Evolutionary conservation across 2,113 vertebrate genomes (phyloP), one percentile per base, ranked within the genome.

Genomic region (Piaya cayana): DNA sequence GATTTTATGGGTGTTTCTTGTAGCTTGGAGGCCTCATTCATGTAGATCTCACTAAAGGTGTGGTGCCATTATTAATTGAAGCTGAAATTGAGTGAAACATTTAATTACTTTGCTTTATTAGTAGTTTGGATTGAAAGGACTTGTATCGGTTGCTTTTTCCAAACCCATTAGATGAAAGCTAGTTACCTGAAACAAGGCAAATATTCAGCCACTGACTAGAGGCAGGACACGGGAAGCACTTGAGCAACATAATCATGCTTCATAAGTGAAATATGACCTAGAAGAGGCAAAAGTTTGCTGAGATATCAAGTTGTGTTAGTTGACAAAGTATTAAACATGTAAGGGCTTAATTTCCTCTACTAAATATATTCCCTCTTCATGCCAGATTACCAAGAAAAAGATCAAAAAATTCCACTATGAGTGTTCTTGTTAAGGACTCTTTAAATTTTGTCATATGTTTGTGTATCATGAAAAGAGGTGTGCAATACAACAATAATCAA

Each of bases 361-460:
- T 88, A 91, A 91, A 82, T 77, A 62, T 85, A 32, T 77, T 89
- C 8, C 30, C 18, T 59, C 70, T 85, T 95, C 78, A 91, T 62
- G 32, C 42, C 36, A 62, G 29, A 94, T 81, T 78, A 89, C 11
- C 2, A 19, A 64, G 53, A 64, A 47, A 68, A 83, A 30, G 37
- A 88, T 83, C 11, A 71, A 81, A 79, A 43, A 74, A 59, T 5
- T 39, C 45, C 26, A 77, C 82, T 88, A 81, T 52, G 64, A 70
- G 60, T 68, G 53, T 20, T 76, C 76, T 82, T 76, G 49, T 87
- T 64, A 86, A 92, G 12, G 14, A 56, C 8, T 52, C 55, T 71
- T 36, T 64, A 82, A 64, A n/a, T 5, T 69, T 53, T 34, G 12
- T 4, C 6, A 25, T 34, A 18, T 23, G 12, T 18, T 81, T 60